These are phyloP conservation scores for Lymantria dispar DNA, from an alignment of 2,888 invertebrate genomes.

Conservation along the genomic window DNA sequence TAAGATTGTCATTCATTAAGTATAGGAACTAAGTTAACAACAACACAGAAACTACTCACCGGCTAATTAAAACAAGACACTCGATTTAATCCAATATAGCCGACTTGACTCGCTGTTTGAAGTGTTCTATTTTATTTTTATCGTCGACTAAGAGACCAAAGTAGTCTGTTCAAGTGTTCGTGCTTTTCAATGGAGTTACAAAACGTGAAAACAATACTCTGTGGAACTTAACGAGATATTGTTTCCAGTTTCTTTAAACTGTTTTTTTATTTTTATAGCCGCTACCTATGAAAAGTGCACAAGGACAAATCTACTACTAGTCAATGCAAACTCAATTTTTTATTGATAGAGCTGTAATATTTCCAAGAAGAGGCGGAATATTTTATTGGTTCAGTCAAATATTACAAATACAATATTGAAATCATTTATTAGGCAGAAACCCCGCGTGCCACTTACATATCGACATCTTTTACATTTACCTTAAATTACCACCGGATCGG, in stretches of 20 bases:
- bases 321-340: too few species aligned
- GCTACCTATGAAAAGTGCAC: not conserved
- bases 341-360: too few species aligned
- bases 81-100: conserved; percentile 1
- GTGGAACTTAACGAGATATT: conserved; percentile 4
- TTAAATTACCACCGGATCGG: too few species aligned
- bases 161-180: conserved; percentile 14
- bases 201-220: conserved; percentile 21
- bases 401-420: too few species aligned
- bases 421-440: too few species aligned
- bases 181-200: conserved; percentile 21
- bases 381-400: too few species aligned
- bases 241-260: conserved; percentile 4
- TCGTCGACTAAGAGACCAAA: conserved; percentile 24
- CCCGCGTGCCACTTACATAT: too few species aligned
- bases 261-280: not conserved
- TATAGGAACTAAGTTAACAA: not conserved
- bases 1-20: conserved; percentile 15
- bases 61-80: conserved; percentile 40
- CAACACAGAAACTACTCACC: not conserved
- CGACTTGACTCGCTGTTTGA: not conserved
- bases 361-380: too few species aligned
- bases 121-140: conserved; percentile 40
- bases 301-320: too few species aligned
- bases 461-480: too few species aligned